Conservation (phyloP, 2,888 invertebrate species). For the Acleris cristana region DNA sequence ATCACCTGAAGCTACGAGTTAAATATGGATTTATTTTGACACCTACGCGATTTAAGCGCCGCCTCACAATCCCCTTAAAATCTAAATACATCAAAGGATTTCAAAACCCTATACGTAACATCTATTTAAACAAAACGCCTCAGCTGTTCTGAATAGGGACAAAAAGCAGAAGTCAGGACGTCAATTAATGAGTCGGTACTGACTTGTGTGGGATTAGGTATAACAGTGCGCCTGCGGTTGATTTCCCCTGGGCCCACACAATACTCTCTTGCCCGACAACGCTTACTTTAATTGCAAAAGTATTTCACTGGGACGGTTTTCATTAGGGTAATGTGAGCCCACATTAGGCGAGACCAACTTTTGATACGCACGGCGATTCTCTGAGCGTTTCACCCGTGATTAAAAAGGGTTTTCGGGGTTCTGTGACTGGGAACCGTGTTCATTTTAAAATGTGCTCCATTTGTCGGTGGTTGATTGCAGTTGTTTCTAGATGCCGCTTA, state of each 20-base stretch:
- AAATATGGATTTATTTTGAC: too few relatives aligned
- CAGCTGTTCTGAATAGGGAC: slow-evolving; percentile 12
- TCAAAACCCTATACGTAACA: slow-evolving; percentile 11
- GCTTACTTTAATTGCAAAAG: slow-evolving; percentile 67
- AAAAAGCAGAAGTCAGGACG: slow-evolving; percentile 38
- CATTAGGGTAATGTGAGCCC: slow-evolving; percentile 60
- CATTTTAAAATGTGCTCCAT: not conserved
- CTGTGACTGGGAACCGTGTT: slow-evolving; percentile 28
- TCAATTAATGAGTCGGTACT: slow-evolving; percentile 51
- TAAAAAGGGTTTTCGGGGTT: slow-evolving; percentile 46
- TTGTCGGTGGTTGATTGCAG: not conserved
- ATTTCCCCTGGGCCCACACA: slow-evolving; percentile 61
- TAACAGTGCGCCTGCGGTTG: slow-evolving; percentile 52
- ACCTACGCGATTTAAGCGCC: too few relatives aligned
- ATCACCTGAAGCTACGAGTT: too few relatives aligned
- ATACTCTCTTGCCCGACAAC: slow-evolving; percentile 49
- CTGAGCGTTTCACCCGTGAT: slow-evolving; percentile 46
- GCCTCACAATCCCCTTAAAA: too few relatives aligned
- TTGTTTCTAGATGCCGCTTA: not conserved
- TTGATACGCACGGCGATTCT: slow-evolving; percentile 44
- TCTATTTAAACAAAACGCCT: slow-evolving; percentile 5
- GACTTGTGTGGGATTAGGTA: slow-evolving; percentile 51
- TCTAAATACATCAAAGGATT: slow-evolving; percentile 1
- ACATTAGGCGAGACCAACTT: slow-evolving; percentile 45
- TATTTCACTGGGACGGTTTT: slow-evolving; percentile 61